These are phyloP conservation scores for Timema cristinae DNA, from an alignment of 2,888 invertebrate species.

Conservation along the genomic window DNA sequence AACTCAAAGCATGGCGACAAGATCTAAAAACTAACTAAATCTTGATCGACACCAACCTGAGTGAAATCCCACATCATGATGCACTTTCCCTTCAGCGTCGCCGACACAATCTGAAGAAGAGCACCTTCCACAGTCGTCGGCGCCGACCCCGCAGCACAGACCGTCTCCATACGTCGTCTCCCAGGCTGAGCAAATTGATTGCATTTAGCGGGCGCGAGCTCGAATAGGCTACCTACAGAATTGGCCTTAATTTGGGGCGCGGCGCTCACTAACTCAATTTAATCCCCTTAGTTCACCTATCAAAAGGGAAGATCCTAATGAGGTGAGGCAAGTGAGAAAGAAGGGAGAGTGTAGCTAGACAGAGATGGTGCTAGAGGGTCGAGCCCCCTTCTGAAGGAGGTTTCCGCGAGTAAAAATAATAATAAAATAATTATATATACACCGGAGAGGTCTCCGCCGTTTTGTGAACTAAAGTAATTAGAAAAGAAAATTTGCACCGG, in stretches of 20 bases:
- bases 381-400: no score
- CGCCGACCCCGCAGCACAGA: neutral
- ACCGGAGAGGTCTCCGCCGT: no score
- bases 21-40: no score
- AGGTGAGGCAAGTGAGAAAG: constrained; percentile 24
- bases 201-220: constrained; percentile 30
- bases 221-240: constrained; percentile 31
- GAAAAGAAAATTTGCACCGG: constrained; percentile 24
- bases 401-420: no score
- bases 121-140: constrained; percentile 1
- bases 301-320: constrained; percentile 31
- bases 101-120: neutral
- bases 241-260: constrained; percentile 33
- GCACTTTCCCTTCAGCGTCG: no score
- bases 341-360: constrained; percentile 13
- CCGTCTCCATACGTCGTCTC: constrained; percentile 20
- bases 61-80: no score
- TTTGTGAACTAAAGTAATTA: constrained; percentile 27
- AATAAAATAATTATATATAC: no score
- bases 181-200: constrained; percentile 32
- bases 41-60: no score
- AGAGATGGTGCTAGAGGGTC: neutral
- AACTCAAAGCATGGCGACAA: no score
- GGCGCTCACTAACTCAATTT: constrained; percentile 32
- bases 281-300: constrained; percentile 33